Evolutionary conservation across 2,888 invertebrate species (phyloP).

Genomic region (Fabriciana adippe): DNA sequence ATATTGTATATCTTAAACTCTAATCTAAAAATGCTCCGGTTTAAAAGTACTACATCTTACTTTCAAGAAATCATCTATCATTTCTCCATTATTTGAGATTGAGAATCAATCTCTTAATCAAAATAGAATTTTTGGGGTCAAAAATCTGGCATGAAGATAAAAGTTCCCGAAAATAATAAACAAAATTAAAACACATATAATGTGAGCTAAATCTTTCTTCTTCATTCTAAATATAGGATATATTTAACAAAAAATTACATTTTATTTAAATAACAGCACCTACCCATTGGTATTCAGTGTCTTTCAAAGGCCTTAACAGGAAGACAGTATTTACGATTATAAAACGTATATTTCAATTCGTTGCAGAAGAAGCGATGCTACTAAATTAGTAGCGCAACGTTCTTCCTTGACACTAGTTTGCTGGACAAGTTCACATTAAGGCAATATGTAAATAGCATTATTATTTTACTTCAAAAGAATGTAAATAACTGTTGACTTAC

Average conservation of each 20-base stretch:
- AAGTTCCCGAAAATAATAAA: too few species aligned
- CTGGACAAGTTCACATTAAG: conserved; percentile 36
- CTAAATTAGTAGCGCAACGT: conserved; percentile 42
- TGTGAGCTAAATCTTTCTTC: too few species aligned
- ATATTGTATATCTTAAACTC: too few species aligned
- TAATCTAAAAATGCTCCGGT: too few species aligned
- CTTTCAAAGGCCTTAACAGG: conserved; percentile 38
- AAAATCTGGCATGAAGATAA: too few species aligned
- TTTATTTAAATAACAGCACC: conserved; percentile 36
- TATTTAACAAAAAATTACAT: conserved; percentile 36
- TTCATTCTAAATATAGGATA: neutral
- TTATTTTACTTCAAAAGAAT: conserved; percentile 34
- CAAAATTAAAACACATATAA: too few species aligned
- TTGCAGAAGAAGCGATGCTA: conserved; percentile 45
- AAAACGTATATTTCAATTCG: conserved; percentile 47
- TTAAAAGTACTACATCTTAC: too few species aligned
- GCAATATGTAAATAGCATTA: conserved; percentile 40
- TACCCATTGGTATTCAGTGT: conserved; percentile 39
- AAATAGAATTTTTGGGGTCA: too few species aligned
- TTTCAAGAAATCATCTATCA: too few species aligned
- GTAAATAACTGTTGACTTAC: conserved; percentile 33
- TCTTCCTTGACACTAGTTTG: conserved; percentile 42
- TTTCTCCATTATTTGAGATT: too few species aligned
- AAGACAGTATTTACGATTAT: conserved; percentile 49
- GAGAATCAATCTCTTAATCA: too few species aligned